Base-by-base conservation (phyloP, 1,140 invertebrate genomes). In the Listronotus oregonensis region DNA sequence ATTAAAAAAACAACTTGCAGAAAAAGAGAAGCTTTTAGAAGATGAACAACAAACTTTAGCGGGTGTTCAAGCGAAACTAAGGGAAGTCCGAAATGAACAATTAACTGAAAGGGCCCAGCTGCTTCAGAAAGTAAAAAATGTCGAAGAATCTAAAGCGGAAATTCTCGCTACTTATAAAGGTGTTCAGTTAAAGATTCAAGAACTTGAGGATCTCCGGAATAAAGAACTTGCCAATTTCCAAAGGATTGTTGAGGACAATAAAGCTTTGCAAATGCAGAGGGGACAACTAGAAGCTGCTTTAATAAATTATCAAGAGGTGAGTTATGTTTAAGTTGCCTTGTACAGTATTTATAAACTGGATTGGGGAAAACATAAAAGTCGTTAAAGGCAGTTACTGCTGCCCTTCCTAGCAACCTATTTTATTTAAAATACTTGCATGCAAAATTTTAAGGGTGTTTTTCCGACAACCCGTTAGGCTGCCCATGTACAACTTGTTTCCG, bases 1-100 rank as follows among this genome's bases (percentile, higher is more conserved):
- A 73, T 73, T 96, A 64, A 93, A 92, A 74, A 94, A 93, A 68
- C 93, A 95, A 76, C 79, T 96, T 3, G 88, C 89, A 8, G 91
- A 94, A 62, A 90, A 90, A 70, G 91, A 94, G 69, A 89, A 90
- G 69, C 82, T 85, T 6, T 76, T 93, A 1, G 75, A 82, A 7
- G 89, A 91, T 64, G 89, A 92, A 69, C 85, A 90, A 63, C 87
- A 91, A 74, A 85, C 87, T 0, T 85, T 86, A 6, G 80, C 83
- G 55, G 87, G 86, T 10, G 82, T 89, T 8, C 89, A 92, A 68
- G 86, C 84, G 40, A 92, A 90, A 76, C 75, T 94, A 12, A 89
- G 90, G 68, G 92, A 94, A 72, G 73, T 95, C 3, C 85, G 91
- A 67, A 83, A 82, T 49, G 89, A 91, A 71, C 80, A 91, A n/a